A percentile compares a stretch with the other conserved stretches of the same genome.
Conservation (phyloP, 2,113 vertebrate species). For the Scytalopus superciliaris region DNA sequence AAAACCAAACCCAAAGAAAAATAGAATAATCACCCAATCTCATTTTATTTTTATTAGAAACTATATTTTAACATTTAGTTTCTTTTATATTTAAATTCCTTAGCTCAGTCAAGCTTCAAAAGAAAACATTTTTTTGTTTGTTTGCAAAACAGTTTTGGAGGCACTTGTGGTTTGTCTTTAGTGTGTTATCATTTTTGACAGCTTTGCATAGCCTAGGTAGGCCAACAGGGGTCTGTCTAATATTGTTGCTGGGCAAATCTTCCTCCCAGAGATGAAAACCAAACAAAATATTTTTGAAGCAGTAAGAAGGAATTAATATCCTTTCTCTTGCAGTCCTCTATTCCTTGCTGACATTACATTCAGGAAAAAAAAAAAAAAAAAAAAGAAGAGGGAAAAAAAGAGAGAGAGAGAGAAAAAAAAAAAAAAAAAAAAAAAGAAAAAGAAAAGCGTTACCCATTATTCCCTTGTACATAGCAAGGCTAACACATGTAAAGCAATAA, state of each 20-base stretch:
- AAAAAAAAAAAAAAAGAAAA: not conserved
- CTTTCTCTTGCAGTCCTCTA: constrained; percentile 67
- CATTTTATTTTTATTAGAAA: constrained; percentile 63
- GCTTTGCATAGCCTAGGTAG: constrained; percentile 81
- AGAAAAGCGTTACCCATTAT: constrained; percentile 77
- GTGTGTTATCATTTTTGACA: constrained; percentile 79
- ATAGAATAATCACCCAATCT: constrained; percentile 30
- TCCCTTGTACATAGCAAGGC: constrained; percentile 82
- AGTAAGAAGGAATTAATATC: constrained; percentile 80
- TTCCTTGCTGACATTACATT: constrained; percentile 80
- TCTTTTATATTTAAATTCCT: constrained; percentile 73
- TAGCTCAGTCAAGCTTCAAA: constrained; percentile 70
- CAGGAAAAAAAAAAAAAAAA: constrained; percentile 39
- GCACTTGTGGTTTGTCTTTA: constrained; percentile 76
- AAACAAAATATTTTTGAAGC: constrained; percentile 78
- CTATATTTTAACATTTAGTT: constrained; percentile 56
- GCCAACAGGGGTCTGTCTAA: constrained; percentile 86
- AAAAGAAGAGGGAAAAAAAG: not conserved
- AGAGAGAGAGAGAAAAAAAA: not conserved
- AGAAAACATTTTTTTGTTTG: constrained; percentile 67
- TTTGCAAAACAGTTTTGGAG: constrained; percentile 70
- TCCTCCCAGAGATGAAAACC: constrained; percentile 76
- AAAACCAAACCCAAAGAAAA: not conserved
- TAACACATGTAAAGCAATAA: constrained; percentile 89
- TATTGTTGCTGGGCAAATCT: constrained; percentile 81